Evolutionary conservation across 2,113 vertebrate species (phyloP), one percentile per base, ranked within the genome.

Genomic region (Sprattus sprattus): DNA sequence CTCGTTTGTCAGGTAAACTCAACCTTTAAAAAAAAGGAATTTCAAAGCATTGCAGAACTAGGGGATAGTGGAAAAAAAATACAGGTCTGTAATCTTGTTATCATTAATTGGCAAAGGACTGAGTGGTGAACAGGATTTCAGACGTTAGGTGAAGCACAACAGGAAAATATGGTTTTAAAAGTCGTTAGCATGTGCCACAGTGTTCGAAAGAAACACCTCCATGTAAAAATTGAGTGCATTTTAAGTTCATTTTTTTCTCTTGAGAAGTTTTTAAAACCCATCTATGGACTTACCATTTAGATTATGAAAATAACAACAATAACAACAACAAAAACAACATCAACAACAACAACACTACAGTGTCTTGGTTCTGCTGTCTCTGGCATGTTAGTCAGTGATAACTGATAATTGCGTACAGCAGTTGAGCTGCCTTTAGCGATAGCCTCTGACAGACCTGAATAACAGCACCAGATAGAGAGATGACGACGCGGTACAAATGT

Each of bases 401-500:
- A 67, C 64, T 67, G 64, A 67, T 28, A 28, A 67, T 67, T 25
- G 28, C 25, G 15, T 78, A 32, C 71, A 78, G 71, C 71, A 78
- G 71, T 71, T 32, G 64, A 28, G 10, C 25, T 71, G 64, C 25
- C 25, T 9, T 13, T 47, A 81, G 60, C 39, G 50, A 64, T 44
- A 64, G 84, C 81, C 7, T n/a, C 11, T 25, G 45, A 54, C 28
- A 80, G 64, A 54, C 46, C 85, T 84, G 82, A 84, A 83, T 67
- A 81, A 86, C 52, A 78, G 82, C 54, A 81, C 82, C 75, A 84
- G 45, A 82, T 52, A n/a, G n/a, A 28, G 47, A 64, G 60, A 81
- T 16, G 28, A 39, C 15, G 71, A 67, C n/a, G 28, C 8, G 64
- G n/a, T 67, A 28, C 6, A 78, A 78, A 32, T 11, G 44, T 16